Percentiles rank a stretch among this genome's conserved stretches.
phyloP scores from a whole-genome alignment of 1,140 invertebrate species.

The Cylas formicarius region DNA sequence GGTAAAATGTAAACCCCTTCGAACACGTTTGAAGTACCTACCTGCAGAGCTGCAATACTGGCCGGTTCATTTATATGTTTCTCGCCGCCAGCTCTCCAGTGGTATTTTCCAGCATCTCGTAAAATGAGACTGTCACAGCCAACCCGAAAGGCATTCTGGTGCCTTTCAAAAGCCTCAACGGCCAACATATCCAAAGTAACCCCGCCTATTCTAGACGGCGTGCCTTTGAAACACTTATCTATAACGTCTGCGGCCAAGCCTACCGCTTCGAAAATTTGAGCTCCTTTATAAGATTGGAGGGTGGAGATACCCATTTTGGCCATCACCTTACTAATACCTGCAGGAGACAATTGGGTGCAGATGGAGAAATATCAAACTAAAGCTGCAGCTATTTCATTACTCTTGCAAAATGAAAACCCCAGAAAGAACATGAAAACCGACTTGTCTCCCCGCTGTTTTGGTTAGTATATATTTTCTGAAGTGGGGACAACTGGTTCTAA shows the following conservation, averaged over 20 bases:
- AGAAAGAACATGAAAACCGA: too few relatives aligned
- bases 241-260: slow-evolving; percentile 89
- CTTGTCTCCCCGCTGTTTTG: too few relatives aligned
- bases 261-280: slow-evolving; percentile 99
- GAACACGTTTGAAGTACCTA: too few relatives aligned
- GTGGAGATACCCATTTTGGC: slow-evolving; percentile 99
- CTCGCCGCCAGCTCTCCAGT: slow-evolving; percentile 95
- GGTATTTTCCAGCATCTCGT: slow-evolving; percentile 89
- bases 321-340: slow-evolving; percentile 62
- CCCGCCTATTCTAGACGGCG: slow-evolving; percentile 88
- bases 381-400: too few relatives aligned
- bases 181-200: slow-evolving; percentile 85
- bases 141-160: slow-evolving; percentile 70
- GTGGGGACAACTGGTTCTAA: too few relatives aligned
- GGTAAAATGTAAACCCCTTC: too few relatives aligned
- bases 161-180: slow-evolving; percentile 78
- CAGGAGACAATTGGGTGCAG: too few relatives aligned
- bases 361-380: too few relatives aligned
- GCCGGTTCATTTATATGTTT: slow-evolving; percentile 96
- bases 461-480: too few relatives aligned
- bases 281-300: slow-evolving; percentile 97
- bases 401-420: too few relatives aligned
- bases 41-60: slow-evolving; percentile 88
- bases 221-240: slow-evolving; percentile 87
- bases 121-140: slow-evolving; percentile 72